Percentiles rank a stretch among this genome's conserved stretches.
Evolutionary conservation across 2,797 vertebrate genomes (phyloP).

Genomic region (Anolis apletophallus): DNA sequence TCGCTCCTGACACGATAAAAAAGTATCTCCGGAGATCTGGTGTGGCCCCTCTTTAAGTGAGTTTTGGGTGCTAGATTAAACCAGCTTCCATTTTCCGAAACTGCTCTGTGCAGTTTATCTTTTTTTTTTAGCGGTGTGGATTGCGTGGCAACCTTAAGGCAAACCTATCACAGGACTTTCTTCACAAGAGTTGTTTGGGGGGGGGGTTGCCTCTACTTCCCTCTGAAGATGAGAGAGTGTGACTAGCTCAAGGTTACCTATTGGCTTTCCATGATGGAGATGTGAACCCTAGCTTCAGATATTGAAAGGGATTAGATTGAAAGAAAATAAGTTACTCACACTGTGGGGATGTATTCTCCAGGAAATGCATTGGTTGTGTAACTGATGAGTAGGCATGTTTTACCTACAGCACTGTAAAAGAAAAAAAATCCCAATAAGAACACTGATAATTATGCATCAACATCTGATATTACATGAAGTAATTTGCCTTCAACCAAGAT

Average conservation of each 20-base stretch:
- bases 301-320: not conserved
- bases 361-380: slow-evolving; percentile 99
- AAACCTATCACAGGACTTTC: no score
- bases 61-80: not conserved
- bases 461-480: not conserved
- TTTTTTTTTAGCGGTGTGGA: no score
- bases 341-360: slow-evolving; percentile 98
- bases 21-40: no score
- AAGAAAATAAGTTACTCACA: slow-evolving; percentile 83
- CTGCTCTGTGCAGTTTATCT: no score
- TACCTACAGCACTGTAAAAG: slow-evolving; percentile 92
- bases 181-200: no score
- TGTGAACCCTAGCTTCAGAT: not conserved
- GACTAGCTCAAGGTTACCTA: no score
- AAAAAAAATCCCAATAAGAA: slow-evolving; percentile 43
- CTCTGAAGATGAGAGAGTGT: no score
- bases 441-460: not conserved
- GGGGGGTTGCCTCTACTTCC: no score
- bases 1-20: no score
- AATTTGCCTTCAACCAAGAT: not conserved
- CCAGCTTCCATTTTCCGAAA: not conserved
- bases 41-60: not conserved
- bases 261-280: no score
- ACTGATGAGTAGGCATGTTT: slow-evolving; percentile 99
- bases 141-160: no score